phyloP scores from a whole-genome alignment of 53 echinoderm and acorn worm genomes.

The Echinometra lucunter region DNA sequence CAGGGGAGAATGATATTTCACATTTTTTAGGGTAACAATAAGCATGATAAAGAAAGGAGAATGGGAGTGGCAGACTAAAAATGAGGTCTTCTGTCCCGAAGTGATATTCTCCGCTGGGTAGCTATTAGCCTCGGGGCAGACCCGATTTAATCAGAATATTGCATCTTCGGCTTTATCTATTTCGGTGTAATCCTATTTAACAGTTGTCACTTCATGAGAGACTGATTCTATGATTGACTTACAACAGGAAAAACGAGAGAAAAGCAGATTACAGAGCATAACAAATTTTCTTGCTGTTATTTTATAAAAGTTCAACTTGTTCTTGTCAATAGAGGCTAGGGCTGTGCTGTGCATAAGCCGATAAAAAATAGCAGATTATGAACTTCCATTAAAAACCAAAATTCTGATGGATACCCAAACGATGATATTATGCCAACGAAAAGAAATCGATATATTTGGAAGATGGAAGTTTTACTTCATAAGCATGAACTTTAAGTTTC shows the following conservation, averaged over 20 bases:
- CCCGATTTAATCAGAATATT: constrained; percentile 32
- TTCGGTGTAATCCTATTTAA: background rate
- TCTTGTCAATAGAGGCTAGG: no score
- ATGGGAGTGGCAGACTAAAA: background rate
- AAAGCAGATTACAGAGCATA: background rate
- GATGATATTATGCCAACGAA: no score
- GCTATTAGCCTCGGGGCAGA: background rate
- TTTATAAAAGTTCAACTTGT: no score
- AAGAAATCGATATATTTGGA: no score
- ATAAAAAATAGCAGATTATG: no score
- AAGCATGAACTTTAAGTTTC: no score
- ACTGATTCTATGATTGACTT: background rate
- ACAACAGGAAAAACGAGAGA: background rate
- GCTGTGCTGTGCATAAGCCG: no score
- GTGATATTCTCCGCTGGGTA: background rate
- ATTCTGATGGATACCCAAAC: no score
- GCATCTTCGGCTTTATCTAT: background rate
- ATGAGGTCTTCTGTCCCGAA: background rate
- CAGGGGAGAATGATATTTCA: no score
- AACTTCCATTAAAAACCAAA: no score
- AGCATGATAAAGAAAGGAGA: background rate
- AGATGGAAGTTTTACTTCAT: no score
- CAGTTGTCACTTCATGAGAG: background rate
- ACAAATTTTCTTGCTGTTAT: no score
- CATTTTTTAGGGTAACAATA: background rate